Base-by-base conservation (phyloP, 2,888 invertebrate genomes). In the Protophormia terraenovae region DNA sequence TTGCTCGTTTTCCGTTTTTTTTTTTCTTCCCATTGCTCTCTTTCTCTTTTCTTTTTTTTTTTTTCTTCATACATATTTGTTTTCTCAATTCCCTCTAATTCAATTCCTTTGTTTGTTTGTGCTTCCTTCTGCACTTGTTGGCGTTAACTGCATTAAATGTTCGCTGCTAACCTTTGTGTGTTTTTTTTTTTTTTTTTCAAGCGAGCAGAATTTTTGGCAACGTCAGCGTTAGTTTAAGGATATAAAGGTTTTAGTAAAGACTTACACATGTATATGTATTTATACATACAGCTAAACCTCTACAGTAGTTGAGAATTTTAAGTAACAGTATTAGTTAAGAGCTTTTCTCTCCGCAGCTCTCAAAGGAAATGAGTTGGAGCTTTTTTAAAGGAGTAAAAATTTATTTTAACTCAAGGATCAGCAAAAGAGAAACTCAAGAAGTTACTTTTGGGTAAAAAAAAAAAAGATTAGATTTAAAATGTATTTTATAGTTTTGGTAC, bases 91-190 rank as follows among this genome's bases (percentile, higher is more conserved):
- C 73, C 62, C 62, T 73, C 80, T 81, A 66, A 84, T 67, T 55
- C 29, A 67, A 79, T 78, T 55, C 60, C 45, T 72, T 75, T 82
- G 16, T 75, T 58, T 32, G 2, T 66, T 71, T n/a, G n/a, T n/a
- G n/a, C n/a, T 75, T 86, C 83, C 87, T 87, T 87, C 86, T 81
- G 83, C 87, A 86, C 87, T 87, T 84, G 84, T 87, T 85, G 77
- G 86, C 83, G 76, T 73, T 82, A 60, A 53, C 78, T 60, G 81
- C 84, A 45, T 75, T 69, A n/a, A n/a, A 53, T 22, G 38, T 38
- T 38, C 60, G 53, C 84, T 60, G 58, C 50, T 72, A 10, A 66
- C 73, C 79, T 75, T 78, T 62, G 32, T 45, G 27, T 62, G n/a
- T n/a, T n/a, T n/a, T n/a, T n/a, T n/a, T n/a, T n/a, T n/a, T n/a